Base-by-base conservation (phyloP, 2,888 invertebrate genomes). In the Lithodes maja region DNA sequence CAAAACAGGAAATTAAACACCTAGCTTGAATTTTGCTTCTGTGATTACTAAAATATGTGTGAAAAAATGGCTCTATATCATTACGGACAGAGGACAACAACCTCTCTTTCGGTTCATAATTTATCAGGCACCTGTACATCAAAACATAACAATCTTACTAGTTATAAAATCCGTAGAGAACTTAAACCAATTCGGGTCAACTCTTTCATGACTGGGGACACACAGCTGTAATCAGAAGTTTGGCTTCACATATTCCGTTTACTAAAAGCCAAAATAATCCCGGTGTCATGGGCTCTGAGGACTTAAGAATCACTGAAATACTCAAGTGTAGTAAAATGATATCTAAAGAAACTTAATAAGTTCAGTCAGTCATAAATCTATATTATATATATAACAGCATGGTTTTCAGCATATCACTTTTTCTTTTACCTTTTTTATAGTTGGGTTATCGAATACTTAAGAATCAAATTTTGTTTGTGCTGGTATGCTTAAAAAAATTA, bases 151-250 rank as follows among this genome's bases (percentile, higher is more conserved):
- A 61, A 61, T 12, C 12, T 61, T 77, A 74, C 71, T 83, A 52
- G 15, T 71, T 33, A 68, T 61, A 83, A 83, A 83, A 15, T 69
- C 17, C 50, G 71, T 78, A 52, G 33, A 86, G 79, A 79, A 86
- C 33, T 69, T 78, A 79, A 86, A 79, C 85, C 85, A 86, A 86
- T 86, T 86, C 78, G 79, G 85, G 85, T 33, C 85, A 86, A 79
- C 80, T 86, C 54, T 33, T 78, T 86, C 69, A 69, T 80, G 71
- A 86, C 85, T 80, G 80, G 85, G 68, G 79, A 71, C 52, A 86
- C 61, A 12, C 61, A 61, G 61, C 61, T 61, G 61, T 61, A 61
- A 61, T 61, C 61, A 61, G 5, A 7, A 33, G 33, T 33, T 33
- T 33, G 33, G 33, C 5, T 61, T 61, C 12, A 7, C 12, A 17